These are phyloP conservation scores for Congeria kusceri DNA, from an alignment of 2,888 invertebrate genomes.

Conservation along the genomic window DNA sequence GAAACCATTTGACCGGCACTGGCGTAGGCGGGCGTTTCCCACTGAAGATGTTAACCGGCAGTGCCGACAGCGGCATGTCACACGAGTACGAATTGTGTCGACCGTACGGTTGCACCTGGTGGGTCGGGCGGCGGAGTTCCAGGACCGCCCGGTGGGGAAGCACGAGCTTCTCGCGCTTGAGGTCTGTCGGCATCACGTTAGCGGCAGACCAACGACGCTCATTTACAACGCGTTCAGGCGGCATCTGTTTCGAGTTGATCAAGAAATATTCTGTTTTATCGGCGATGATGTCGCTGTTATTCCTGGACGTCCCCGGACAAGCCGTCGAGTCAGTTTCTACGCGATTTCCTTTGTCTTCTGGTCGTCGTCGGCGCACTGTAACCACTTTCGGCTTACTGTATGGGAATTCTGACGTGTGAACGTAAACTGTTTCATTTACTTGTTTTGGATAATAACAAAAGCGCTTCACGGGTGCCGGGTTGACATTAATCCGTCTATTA, in stretches of 20 bases:
- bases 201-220: constrained; percentile 40
- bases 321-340: background rate
- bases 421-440: constrained; percentile 33
- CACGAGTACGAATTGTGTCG: constrained; percentile 12
- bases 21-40: constrained; percentile 43
- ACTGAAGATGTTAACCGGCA: background rate
- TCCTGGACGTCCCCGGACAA: constrained; percentile 1
- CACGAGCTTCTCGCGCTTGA: constrained; percentile 17
- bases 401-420: constrained; percentile 50
- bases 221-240: constrained; percentile 10
- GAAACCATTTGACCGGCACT: constrained; percentile 38
- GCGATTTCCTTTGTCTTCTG: background rate
- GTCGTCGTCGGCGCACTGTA: constrained; percentile 19
- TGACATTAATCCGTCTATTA: too few relatives aligned
- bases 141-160: constrained; percentile 41
- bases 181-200: constrained; percentile 17
- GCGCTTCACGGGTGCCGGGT: constrained; percentile 8
- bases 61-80: constrained; percentile 9
- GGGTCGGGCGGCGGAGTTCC: constrained; percentile 26
- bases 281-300: background rate
- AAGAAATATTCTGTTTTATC: background rate
- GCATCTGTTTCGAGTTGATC: background rate
- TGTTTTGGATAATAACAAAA: constrained; percentile 44
- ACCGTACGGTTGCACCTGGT: constrained; percentile 22
- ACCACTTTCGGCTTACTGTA: constrained; percentile 55